Evolutionary conservation across 2,888 invertebrate species (phyloP).

Genomic region (Rosalia funebris): DNA sequence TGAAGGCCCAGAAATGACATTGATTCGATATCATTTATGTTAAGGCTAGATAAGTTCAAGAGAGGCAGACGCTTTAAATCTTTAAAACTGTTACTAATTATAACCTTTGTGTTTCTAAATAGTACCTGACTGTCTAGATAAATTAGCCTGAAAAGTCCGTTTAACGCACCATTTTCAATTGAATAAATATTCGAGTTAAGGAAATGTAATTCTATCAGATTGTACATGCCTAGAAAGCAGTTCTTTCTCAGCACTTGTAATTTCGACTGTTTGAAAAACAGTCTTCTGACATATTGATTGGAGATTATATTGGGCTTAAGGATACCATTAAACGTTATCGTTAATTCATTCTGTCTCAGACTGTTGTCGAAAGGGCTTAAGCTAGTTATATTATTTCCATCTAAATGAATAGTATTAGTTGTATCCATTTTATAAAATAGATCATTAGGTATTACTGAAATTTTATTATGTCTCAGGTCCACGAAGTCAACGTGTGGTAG

Average conservation of each 20-base stretch:
- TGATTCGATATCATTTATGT: slow-evolving; percentile 4
- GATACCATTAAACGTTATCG: slow-evolving; percentile 15
- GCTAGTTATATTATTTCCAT: slow-evolving; percentile 10
- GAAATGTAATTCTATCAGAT: slow-evolving; percentile 18
- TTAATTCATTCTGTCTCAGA: neutral
- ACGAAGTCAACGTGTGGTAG: neutral
- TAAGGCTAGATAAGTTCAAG: slow-evolving; percentile 10
- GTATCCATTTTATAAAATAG: slow-evolving; percentile 1
- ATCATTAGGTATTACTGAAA: slow-evolving; percentile 6
- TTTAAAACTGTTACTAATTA: slow-evolving; percentile 9
- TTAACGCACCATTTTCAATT: slow-evolving; percentile 10
- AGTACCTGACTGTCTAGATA: slow-evolving; percentile 21
- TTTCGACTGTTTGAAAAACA: slow-evolving; percentile 10
- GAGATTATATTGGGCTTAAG: neutral
- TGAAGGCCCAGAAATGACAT: slow-evolving; percentile 18
- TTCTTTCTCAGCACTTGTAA: slow-evolving; percentile 7
- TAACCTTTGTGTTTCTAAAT: slow-evolving; percentile 16
- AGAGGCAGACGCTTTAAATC: neutral
- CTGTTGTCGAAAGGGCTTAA: slow-evolving; percentile 2
- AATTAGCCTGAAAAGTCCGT: slow-evolving; percentile 19
- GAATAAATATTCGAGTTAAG: slow-evolving; percentile 10
- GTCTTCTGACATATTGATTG: slow-evolving; percentile 2
- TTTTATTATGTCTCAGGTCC: slow-evolving; percentile 22
- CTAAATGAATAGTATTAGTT: neutral
- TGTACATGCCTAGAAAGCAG: slow-evolving; percentile 14